These are phyloP conservation scores for Rhea americana DNA, from an alignment of 2,113 vertebrate species.

Conservation along the genomic window DNA sequence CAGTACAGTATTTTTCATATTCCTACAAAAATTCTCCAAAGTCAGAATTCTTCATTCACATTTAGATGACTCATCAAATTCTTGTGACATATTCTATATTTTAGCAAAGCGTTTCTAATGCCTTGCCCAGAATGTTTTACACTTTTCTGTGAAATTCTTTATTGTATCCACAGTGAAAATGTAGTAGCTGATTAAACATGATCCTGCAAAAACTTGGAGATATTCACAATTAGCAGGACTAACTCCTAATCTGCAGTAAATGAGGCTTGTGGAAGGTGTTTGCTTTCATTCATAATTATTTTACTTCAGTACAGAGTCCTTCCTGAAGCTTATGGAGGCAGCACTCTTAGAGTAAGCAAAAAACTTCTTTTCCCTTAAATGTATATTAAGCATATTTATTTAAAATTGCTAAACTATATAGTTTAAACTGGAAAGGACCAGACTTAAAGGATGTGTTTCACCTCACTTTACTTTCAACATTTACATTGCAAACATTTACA, in stretches of 20 bases:
- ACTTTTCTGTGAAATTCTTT: not conserved
- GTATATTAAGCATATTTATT: not conserved
- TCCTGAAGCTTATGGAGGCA: not conserved
- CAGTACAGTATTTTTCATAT: not conserved
- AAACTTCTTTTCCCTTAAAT: not conserved
- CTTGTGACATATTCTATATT: not conserved
- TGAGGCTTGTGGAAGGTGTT: not conserved
- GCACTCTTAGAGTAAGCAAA: not conserved
- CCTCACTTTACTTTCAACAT: not conserved
- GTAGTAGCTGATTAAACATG: not conserved
- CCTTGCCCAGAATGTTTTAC: not conserved
- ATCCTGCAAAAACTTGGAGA: not conserved
- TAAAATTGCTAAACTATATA: not conserved
- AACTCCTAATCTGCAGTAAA: not conserved
- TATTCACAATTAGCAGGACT: not conserved
- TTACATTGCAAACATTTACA: not conserved
- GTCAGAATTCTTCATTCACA: not conserved
- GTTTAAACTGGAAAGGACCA: not conserved
- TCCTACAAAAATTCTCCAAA: not conserved
- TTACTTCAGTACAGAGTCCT: not conserved
- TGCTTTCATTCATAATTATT: not conserved
- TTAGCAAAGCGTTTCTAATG: not conserved
- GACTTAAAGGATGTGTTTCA: not conserved
- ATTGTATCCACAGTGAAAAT: not conserved
- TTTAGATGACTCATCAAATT: not conserved